A percentile compares a stretch with the other conserved stretches of the same genome.
Evolutionary conservation across 2,113 vertebrate species (phyloP).

Genomic region (Gambusia holbrooki): DNA sequence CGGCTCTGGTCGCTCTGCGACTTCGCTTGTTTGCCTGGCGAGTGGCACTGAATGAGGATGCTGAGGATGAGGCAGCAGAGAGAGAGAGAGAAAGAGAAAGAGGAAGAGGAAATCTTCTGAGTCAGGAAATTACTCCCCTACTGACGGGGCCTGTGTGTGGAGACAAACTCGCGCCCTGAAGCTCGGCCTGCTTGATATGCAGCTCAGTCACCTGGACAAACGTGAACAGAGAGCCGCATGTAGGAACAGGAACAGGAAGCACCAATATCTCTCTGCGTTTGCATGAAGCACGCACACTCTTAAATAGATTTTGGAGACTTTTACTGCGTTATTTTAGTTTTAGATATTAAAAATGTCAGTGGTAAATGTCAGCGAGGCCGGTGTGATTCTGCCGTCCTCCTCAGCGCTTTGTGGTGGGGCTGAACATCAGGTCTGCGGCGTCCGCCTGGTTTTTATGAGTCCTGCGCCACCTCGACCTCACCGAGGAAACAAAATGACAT

Average conservation of each 20-base stretch:
- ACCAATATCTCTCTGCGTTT: neutral
- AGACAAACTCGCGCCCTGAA: conserved; percentile 47
- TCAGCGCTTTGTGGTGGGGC: conserved; percentile 1
- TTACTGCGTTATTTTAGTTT: conserved; percentile 16
- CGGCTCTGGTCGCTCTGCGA: conserved; percentile 40
- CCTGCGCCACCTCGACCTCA: conserved; percentile 13
- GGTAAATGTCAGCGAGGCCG: conserved; percentile 56
- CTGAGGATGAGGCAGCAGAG: conserved; percentile 11
- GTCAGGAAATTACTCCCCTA: conserved; percentile 66
- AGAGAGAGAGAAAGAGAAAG: conserved; percentile 14
- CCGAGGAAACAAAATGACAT: conserved; percentile 44
- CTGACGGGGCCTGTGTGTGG: conserved; percentile 56
- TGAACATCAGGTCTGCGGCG: neutral
- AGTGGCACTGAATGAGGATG: conserved; percentile 58
- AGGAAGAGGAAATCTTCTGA: conserved; percentile 61
- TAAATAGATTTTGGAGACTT: conserved; percentile 6
- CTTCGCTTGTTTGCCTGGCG: conserved; percentile 45
- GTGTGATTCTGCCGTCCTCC: conserved; percentile 26
- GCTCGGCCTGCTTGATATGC: conserved; percentile 73
- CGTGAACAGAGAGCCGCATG: conserved; percentile 17
- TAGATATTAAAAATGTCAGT: conserved; percentile 57
- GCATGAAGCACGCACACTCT: conserved; percentile 13
- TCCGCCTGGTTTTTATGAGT: conserved; percentile 24
- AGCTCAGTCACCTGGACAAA: conserved; percentile 51
- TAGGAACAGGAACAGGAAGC: neutral